Conservation (phyloP, 2,888 invertebrate species). For the Drosophila imparisetae region DNA sequence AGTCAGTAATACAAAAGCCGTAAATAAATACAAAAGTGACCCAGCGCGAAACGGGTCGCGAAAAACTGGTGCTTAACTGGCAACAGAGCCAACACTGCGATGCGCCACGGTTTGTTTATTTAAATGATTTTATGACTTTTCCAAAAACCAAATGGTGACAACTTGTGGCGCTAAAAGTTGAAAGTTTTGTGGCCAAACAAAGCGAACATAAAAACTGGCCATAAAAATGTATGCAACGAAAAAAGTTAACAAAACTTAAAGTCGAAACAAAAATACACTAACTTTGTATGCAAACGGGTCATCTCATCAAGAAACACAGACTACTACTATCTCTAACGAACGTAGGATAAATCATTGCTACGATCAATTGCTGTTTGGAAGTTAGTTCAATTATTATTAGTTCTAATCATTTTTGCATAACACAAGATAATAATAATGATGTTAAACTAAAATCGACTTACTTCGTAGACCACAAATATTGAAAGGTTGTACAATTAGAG, state of each 20-base stretch:
- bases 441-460: no score
- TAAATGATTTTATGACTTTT: slow-evolving; percentile 78
- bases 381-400: not conserved
- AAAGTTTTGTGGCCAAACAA: slow-evolving; percentile 74
- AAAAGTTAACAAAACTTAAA: slow-evolving; percentile 1
- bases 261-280: slow-evolving; percentile 19
- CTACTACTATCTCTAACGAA: not conserved
- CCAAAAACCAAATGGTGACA: slow-evolving; percentile 75
- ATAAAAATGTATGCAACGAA: slow-evolving; percentile 30
- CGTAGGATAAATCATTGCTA: not conserved
- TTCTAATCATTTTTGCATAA: not conserved
- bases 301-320: not conserved
- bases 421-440: no score
- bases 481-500: not conserved
- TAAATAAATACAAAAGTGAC: slow-evolving; percentile 61
- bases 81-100: not conserved
- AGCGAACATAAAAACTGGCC: slow-evolving; percentile 43
- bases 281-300: not conserved
- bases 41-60: slow-evolving; percentile 39
- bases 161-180: slow-evolving; percentile 77
- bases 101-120: slow-evolving; percentile 64
- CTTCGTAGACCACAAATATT: no score
- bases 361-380: not conserved
- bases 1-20: slow-evolving; percentile 54
- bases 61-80: slow-evolving; percentile 52